A percentile compares a stretch with the other conserved stretches of the same genome.
Conservation (phyloP, 2,797 vertebrate species). For the Hippocampus kuda region DNA sequence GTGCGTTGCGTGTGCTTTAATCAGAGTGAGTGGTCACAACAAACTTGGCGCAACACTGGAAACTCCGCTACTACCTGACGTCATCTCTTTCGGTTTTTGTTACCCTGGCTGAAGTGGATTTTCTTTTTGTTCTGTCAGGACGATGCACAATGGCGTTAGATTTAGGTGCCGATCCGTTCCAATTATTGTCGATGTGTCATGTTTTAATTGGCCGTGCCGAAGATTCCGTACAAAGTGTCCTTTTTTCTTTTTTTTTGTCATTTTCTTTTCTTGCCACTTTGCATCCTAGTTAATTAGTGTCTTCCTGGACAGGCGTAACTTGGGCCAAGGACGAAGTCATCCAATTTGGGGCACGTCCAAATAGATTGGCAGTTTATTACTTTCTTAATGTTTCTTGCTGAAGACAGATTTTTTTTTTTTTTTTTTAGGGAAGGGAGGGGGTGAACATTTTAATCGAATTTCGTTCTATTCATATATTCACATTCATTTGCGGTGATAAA, state of each 20-base stretch:
- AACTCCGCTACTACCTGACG: background rate
- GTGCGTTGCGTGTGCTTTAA: constrained; percentile 25
- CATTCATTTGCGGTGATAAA: background rate
- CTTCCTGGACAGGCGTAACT: background rate
- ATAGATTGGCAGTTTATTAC: background rate
- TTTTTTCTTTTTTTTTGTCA: background rate
- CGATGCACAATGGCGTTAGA: background rate
- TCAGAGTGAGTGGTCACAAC: constrained; percentile 16
- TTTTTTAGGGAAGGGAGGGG: too few species aligned
- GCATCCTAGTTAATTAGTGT: background rate
- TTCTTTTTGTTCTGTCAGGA: background rate
- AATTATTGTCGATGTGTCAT: background rate
- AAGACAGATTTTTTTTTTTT: background rate
- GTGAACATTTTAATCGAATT: background rate
- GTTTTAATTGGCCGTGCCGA: background rate
- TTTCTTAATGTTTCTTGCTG: background rate
- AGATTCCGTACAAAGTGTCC: background rate
- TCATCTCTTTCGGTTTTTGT: background rate
- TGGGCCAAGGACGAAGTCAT: background rate
- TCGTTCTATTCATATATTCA: background rate
- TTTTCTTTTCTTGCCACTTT: background rate
- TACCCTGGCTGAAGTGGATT: background rate
- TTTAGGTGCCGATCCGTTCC: background rate
- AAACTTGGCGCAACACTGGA: constrained; percentile 5
- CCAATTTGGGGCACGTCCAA: constrained; percentile 1